Base-by-base conservation (phyloP, 2,888 invertebrate genomes). In the Selenia dentaria region DNA sequence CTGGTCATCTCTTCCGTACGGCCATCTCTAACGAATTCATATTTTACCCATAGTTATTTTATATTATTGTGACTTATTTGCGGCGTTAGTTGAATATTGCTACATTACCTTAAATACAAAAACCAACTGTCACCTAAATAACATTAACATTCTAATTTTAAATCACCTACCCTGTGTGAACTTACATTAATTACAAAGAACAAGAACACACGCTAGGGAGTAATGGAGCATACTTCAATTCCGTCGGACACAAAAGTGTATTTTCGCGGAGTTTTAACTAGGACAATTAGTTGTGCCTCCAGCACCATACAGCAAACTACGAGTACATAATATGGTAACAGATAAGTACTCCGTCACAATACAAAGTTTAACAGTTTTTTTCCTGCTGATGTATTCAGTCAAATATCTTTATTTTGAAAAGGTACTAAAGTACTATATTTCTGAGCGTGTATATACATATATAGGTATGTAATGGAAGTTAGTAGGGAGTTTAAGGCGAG, bases 181-280 rank as follows among this genome's bases (percentile, higher is more conserved):
- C 16, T 27, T 31, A 12, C 29, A n/a, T 28, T 46, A 22, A 6
- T 27, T 12, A 11, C 6, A 27, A 29, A 6, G 25, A 25, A 35
- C 34, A 55, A 45, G 43, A 46, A 49, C 54, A 56, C 43, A 35
- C 14, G 24, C 29, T 54, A 59, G 54, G 35, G 51, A 54, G 48
- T 54, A 51, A 56, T 51, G 40, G 43, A 46, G 42, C 24, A 22
- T 27, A 20, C 47, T 36, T 33, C 25, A 29, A 39, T 41, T 39
- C 32, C 41, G 28, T 32, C 42, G 38, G 36, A 58, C 54, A 50
- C 50, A 58, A 51, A 31, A 39, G 35, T 40, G 36, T n/a, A n/a
- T 57, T 54, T 60, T 62, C 49, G 51, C 37, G 33, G 50, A 48
- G 41, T 44, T 41, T 50, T 55, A 58, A 60, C 62, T 58, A 58